These are phyloP conservation scores for Rhynchotus rufescens DNA, from an alignment of 2,797 vertebrate species.

Conservation along the genomic window DNA sequence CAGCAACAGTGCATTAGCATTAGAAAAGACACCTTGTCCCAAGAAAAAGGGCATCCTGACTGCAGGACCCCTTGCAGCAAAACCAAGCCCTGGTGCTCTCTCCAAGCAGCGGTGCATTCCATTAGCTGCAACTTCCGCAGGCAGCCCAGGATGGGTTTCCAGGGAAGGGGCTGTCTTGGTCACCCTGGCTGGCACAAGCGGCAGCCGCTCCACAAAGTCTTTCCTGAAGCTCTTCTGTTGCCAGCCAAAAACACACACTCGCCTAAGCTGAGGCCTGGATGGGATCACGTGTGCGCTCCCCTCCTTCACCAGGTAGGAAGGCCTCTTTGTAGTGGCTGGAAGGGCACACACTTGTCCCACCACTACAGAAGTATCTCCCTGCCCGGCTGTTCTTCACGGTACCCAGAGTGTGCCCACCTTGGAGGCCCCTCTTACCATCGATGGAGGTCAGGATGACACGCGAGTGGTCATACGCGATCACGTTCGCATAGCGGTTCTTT, in stretches of 20 bases:
- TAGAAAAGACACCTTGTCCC: neutral
- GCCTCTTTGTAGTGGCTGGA: neutral
- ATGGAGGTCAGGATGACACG: constrained; percentile 92
- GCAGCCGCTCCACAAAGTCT: neutral
- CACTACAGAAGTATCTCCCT: neutral
- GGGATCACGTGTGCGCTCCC: neutral
- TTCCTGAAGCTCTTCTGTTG: neutral
- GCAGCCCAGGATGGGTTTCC: neutral
- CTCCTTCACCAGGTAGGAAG: neutral
- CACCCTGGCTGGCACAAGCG: neutral
- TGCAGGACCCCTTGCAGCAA: neutral
- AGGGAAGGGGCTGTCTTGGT: neutral
- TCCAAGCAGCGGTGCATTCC: neutral
- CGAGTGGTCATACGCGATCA: constrained; percentile 97
- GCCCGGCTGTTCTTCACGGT: neutral
- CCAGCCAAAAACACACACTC: neutral
- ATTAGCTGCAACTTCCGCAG: neutral
- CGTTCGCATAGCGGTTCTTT: constrained; percentile 98
- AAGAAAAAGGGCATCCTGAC: neutral
- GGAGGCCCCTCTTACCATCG: constrained; percentile 85
- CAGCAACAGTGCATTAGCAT: neutral
- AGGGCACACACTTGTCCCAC: neutral
- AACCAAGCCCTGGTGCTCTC: neutral
- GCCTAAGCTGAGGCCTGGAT: neutral
- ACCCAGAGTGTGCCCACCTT: neutral